These are phyloP conservation scores for Pelosia muscerda DNA, from an alignment of 2,888 invertebrate genomes.

Conservation along the genomic window DNA sequence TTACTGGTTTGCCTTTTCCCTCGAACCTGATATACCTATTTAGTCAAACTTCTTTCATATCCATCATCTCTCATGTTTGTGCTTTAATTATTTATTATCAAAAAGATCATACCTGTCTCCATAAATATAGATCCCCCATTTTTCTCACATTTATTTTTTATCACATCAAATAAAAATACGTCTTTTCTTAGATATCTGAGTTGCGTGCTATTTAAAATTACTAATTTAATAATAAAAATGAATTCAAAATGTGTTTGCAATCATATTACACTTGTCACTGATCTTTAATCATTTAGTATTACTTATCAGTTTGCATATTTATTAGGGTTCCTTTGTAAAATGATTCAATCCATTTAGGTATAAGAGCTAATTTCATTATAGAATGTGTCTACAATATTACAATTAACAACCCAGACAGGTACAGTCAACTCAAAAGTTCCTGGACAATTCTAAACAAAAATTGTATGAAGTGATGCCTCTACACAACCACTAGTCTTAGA, in stretches of 20 bases:
- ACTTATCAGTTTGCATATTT: slow-evolving; percentile 54
- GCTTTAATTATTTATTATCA: not conserved
- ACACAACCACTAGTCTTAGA: too few species aligned
- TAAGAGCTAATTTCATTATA: too few species aligned
- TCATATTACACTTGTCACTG: not conserved
- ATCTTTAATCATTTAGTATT: not conserved
- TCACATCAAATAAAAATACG: not conserved
- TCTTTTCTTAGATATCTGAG: not conserved
- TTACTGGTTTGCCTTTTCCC: too few species aligned
- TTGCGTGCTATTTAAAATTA: too few species aligned
- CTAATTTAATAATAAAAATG: not conserved
- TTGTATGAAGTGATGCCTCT: too few species aligned
- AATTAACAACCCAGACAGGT: too few species aligned
- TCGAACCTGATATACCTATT: too few species aligned
- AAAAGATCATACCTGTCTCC: slow-evolving; percentile 18
- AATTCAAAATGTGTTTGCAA: not conserved
- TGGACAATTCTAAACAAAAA: too few species aligned
- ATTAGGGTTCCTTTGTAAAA: slow-evolving; percentile 48
- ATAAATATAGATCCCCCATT: slow-evolving; percentile 17
- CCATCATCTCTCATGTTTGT: too few species aligned
- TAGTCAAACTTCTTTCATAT: too few species aligned
- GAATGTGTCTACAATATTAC: too few species aligned
- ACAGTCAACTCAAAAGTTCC: too few species aligned
- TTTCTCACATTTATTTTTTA: not conserved
- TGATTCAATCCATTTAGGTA: not conserved